Evolutionary conservation across 2,797 vertebrate species (phyloP).

Genomic region (Neostethus bicornis): DNA sequence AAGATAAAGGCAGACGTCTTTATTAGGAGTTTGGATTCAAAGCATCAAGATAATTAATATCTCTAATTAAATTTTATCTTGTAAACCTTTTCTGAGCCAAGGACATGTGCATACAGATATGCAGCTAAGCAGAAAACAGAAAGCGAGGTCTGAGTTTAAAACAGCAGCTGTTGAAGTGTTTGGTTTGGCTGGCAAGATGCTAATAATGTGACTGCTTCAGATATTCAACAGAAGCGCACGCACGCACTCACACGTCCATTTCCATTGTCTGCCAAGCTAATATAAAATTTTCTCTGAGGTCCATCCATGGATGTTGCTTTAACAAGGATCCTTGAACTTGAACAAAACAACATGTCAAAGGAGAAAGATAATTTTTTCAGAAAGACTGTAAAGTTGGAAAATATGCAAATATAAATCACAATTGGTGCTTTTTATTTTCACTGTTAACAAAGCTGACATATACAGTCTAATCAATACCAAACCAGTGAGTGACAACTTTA

Average conservation of each 20-base stretch:
- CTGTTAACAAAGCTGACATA: too few relatives aligned
- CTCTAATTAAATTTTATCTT: neutral
- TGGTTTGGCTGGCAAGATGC: constrained; percentile 48
- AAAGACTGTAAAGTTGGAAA: too few relatives aligned
- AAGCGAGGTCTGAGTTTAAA: constrained; percentile 27
- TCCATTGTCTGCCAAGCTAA: constrained; percentile 14
- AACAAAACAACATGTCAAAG: too few relatives aligned
- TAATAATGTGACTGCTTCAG: constrained; percentile 46
- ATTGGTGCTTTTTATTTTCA: too few relatives aligned
- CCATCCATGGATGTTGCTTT: too few relatives aligned
- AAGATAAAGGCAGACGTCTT: neutral
- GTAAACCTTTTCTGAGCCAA: neutral
- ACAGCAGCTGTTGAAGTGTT: constrained; percentile 62
- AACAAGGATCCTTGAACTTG: too few relatives aligned
- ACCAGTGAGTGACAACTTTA: too few relatives aligned
- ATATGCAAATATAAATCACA: too few relatives aligned
- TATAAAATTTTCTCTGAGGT: constrained; percentile 20
- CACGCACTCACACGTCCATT: constrained; percentile 21
- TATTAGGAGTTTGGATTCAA: neutral
- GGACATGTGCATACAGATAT: constrained; percentile 7
- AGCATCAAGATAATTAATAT: neutral
- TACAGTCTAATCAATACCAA: too few relatives aligned
- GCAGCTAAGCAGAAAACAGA: constrained; percentile 32
- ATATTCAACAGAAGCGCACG: constrained; percentile 40
- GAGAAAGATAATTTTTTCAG: too few relatives aligned